A percentile compares a stretch with the other conserved stretches of the same genome.
Conservation (phyloP, 2,113 vertebrate species). For the Nymphicus hollandicus region DNA sequence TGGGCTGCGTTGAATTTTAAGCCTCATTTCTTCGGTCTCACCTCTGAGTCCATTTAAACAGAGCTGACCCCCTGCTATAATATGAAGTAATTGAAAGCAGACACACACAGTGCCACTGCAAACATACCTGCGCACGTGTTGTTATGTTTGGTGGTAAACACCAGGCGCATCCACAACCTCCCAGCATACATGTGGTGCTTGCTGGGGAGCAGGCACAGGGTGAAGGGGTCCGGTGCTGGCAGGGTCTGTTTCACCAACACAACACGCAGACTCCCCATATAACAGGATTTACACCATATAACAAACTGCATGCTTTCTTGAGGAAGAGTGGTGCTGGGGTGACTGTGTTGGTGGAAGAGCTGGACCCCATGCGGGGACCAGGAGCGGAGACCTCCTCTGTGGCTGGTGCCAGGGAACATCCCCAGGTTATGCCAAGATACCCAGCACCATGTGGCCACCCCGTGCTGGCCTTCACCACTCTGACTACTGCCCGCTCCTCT, state of each 20-base stretch:
- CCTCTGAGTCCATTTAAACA: background rate
- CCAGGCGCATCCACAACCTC: rapidly evolving
- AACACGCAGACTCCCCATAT: background rate
- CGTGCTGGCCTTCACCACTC: rapidly evolving
- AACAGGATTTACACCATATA: background rate
- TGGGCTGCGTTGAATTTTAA: background rate
- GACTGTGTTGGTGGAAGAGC: background rate
- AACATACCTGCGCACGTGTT: rapidly evolving
- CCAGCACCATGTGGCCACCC: background rate
- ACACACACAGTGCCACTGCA: background rate
- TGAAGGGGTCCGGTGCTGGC: background rate
- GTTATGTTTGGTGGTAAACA: background rate
- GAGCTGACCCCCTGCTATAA: background rate
- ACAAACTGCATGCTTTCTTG: background rate
- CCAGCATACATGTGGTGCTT: background rate
- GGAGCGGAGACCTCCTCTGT: background rate
- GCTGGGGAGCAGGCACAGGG: background rate
- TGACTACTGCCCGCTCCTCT: background rate
- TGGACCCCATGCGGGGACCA: rapidly evolving
- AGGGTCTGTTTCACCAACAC: background rate
- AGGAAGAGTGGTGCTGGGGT: background rate
- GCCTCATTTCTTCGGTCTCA: background rate
- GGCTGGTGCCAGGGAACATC: background rate
- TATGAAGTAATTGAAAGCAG: background rate
- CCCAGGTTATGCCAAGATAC: background rate